phyloP scores from a whole-genome alignment of 2,888 invertebrate species.

The Iselma pallidipennis region DNA sequence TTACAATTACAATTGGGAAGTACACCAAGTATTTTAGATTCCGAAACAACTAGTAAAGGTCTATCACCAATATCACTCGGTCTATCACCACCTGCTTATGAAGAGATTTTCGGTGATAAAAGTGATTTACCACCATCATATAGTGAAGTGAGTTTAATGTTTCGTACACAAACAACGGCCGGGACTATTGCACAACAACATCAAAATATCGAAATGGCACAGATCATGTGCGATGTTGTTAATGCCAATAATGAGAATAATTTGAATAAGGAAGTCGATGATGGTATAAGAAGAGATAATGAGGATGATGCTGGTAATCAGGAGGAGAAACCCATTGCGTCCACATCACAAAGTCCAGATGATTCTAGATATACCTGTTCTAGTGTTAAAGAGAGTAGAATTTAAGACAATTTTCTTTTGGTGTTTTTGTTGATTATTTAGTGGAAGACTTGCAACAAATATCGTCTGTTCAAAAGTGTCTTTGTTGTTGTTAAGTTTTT shows the following conservation, averaged over 20 bases:
- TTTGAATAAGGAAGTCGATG: conserved; percentile 26
- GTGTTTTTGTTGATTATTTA: neutral
- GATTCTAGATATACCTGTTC: conserved; percentile 2
- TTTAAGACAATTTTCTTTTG: conserved; percentile 7
- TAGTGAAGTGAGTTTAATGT: conserved; percentile 50
- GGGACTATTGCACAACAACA: neutral
- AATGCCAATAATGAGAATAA: conserved; percentile 25
- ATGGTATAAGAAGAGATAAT: conserved; percentile 1
- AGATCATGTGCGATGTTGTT: conserved; percentile 9
- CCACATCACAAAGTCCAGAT: conserved; percentile 6
- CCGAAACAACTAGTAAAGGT: conserved; percentile 61
- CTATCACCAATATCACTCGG: conserved; percentile 57
- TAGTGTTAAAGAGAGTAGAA: conserved; percentile 16
- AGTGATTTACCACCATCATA: conserved; percentile 53
- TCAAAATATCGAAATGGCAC: neutral
- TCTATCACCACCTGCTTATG: conserved; percentile 60
- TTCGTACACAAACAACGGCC: conserved; percentile 19
- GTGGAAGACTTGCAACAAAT: too few relatives aligned
- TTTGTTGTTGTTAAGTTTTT: conserved; percentile 16
- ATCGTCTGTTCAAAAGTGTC: conserved; percentile 10
- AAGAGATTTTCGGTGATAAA: conserved; percentile 57
- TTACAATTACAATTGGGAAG: conserved; percentile 42
- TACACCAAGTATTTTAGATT: conserved; percentile 57
- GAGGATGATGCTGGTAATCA: conserved; percentile 7
- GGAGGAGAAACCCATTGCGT: neutral